These are phyloP conservation scores for Plectropomus leopardus DNA, from an alignment of 2,113 vertebrate species.

Conservation along the genomic window DNA sequence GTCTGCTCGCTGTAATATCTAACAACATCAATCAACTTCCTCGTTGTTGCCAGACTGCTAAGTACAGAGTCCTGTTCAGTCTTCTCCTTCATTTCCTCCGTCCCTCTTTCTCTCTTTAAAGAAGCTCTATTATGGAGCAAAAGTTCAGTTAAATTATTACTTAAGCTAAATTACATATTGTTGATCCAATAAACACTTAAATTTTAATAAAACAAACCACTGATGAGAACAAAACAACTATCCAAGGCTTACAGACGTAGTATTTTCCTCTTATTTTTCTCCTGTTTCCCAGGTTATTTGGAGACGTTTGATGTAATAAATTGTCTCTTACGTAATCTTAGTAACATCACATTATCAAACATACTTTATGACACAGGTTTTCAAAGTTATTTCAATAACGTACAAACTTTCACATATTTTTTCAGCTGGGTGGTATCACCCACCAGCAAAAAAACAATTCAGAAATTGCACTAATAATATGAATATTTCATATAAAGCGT, in stretches of 20 bases:
- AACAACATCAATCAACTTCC: slow-evolving; percentile 70
- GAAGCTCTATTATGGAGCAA: neutral
- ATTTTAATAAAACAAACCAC: neutral
- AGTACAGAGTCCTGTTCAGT: slow-evolving; percentile 59
- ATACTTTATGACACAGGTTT: no score
- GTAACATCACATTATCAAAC: no score
- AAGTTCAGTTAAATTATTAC: neutral
- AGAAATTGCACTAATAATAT: no score
- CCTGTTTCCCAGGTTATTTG: no score
- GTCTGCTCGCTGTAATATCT: slow-evolving; percentile 68
- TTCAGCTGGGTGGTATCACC: no score
- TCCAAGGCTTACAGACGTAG: neutral
- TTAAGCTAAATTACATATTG: neutral
- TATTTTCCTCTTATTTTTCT: neutral
- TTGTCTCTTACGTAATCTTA: neutral
- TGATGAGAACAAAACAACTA: no score
- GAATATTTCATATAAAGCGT: no score
- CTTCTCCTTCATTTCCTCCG: slow-evolving; percentile 48
- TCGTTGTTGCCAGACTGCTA: slow-evolving; percentile 55
- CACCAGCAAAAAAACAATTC: no score
- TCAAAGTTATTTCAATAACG: no score
- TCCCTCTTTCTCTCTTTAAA: slow-evolving; percentile 40
- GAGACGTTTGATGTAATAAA: neutral
- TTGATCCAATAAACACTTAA: neutral
- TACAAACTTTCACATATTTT: no score